Evolutionary conservation across 2,888 invertebrate genomes (phyloP), one percentile per base, ranked within the genome.

Genomic region (Aplocera efformata): DNA sequence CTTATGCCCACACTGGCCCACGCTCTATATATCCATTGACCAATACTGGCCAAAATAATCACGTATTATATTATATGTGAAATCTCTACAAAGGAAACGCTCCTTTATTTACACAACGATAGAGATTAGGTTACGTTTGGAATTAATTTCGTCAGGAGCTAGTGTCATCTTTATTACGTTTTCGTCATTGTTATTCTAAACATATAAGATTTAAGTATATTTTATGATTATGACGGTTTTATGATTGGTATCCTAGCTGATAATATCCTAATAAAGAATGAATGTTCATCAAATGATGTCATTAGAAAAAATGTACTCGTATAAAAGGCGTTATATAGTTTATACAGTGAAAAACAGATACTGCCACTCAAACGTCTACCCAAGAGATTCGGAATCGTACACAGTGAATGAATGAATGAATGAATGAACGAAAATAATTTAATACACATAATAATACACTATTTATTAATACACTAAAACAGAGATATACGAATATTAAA

Each of bases 11-110:
- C 77, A 58, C 63, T 35, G 10, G 17, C 42, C 38, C 26, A 23
- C 45, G 52, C 42, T 50, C 56, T 52, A 62, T 57, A 58, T 59
- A 57, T 55, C 60, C 64, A 64, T 79, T 84, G 86, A 79, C 86
- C 86, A 83, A 72, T 39, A 48, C 70, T 71, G 68, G 57, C 81
- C 84, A 80, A 81, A 84, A 74, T 55, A 46, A 41, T 70, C 73
- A 67, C 84, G 81, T 72, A 80, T 79, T 57, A 60, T 26, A 36
- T 33, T 41, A 31, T n/a, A 43, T 34, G 46, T 40, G 45, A 48
- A 32, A 48, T 39, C 23, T 32, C 22, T 42, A 33, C 37, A 28
- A 20, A 8, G 30, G 2, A 40, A 30, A 31, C 33, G 27, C 33
- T 35, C 27, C 31, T 21, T 39, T 38, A 42, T 24, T 5, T 3